Evolutionary conservation across 2,797 vertebrate species (phyloP).

Genomic region (Falco rusticolus): DNA sequence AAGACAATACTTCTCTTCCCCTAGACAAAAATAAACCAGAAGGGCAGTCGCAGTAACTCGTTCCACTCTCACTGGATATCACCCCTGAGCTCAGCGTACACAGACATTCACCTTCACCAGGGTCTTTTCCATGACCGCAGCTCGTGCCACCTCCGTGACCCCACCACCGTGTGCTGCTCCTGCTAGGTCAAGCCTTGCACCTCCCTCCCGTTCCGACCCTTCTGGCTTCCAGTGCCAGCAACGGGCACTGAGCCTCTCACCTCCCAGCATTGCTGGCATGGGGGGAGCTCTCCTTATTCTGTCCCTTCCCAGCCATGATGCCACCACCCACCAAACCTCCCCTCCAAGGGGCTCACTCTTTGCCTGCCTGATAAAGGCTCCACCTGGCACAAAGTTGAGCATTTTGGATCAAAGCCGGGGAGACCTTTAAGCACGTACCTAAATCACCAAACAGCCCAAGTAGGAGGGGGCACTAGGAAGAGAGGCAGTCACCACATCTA

Average conservation of each 20-base stretch:
- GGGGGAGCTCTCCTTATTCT: not conserved
- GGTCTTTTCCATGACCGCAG: not conserved
- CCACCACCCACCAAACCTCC: not conserved
- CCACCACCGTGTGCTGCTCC: not conserved
- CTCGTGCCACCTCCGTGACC: not conserved
- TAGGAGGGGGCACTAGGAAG: not conserved
- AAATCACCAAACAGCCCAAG: not conserved
- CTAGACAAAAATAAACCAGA: constrained; percentile 61
- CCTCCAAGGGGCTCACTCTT: not conserved
- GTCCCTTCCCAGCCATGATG: not conserved
- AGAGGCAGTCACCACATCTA: not conserved
- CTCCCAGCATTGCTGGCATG: not conserved
- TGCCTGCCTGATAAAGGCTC: not conserved
- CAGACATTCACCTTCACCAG: not conserved
- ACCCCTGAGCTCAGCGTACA: not conserved
- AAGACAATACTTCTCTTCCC: constrained; percentile 63
- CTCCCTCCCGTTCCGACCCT: rapidly evolving
- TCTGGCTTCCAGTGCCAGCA: not conserved
- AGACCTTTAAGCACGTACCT: not conserved
- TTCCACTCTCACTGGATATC: constrained; percentile 37
- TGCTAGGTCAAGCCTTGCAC: rapidly evolving
- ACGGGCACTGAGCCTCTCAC: rapidly evolving
- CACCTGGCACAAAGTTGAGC: not conserved
- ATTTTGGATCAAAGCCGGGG: not conserved
- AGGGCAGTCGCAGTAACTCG: not conserved